These are phyloP conservation scores for Gobio gobio DNA, from an alignment of 2,113 vertebrate species.

Conservation along the genomic window DNA sequence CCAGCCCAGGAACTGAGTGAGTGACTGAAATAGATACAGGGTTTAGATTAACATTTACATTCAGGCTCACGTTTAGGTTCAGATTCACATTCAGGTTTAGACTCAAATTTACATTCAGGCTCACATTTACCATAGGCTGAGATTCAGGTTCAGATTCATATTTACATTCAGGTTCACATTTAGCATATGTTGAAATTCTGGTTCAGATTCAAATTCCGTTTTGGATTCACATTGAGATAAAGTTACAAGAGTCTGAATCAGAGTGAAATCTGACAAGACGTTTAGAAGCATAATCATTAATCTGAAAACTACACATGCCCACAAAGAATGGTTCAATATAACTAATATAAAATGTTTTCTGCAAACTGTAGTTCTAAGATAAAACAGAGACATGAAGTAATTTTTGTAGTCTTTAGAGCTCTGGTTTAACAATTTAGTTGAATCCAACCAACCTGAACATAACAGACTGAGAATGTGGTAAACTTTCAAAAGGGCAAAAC, in stretches of 20 bases:
- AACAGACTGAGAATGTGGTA: not conserved
- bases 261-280: not conserved
- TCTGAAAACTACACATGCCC: not conserved
- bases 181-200: not conserved
- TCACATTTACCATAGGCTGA: not conserved
- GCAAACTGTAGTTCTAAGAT: not conserved
- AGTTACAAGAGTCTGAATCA: not conserved
- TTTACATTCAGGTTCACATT: not conserved
- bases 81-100: not conserved
- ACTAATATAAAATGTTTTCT: not conserved
- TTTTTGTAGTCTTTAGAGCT: not conserved
- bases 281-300: not conserved
- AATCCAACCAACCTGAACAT: not conserved
- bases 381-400: not conserved
- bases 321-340: not conserved
- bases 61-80: not conserved
- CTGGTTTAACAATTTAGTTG: not conserved
- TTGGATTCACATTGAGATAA: not conserved
- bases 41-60: not conserved
- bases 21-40: constrained; percentile 75
- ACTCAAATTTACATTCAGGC: not conserved
- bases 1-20: constrained; percentile 98
- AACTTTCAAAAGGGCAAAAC: not conserved
- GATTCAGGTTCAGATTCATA: not conserved
- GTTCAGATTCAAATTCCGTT: not conserved